Base-by-base conservation (phyloP, 1,140 invertebrate species). In the Ostrea edulis region DNA sequence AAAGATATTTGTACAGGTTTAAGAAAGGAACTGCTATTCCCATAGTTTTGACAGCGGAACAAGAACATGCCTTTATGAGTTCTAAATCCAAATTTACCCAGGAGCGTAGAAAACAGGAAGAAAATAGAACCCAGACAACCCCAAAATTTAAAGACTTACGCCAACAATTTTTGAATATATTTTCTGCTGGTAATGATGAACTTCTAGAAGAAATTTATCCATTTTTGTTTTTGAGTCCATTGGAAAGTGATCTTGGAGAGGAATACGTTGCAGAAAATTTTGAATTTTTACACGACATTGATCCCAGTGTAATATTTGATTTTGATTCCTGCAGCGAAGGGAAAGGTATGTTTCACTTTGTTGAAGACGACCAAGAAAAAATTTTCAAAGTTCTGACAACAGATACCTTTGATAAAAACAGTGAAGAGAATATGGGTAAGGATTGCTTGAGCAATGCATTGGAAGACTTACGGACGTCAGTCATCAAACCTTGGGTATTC, bases 401-500 rank as follows among this genome's bases (percentile, higher is more conserved):
- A 11, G 91, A 91, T 65, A 85, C 90, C 54, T 92, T 92, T 90
- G 90, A 90, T 85, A 68, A 52, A 86, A 52, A 77, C 22, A 82
- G 84, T 86, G 88, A 77, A 29, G 62, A 81, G 58, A 86, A 68
- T 52, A n/a, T 55, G 54, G 54, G 82, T 11, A 62, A 84, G 53
- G 90, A 90, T 22, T 52, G 51, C 0, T 54, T 52, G 25, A 89
- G 58, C 20, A 82, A 88, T 51, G 25, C 88, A 12, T 62, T 87
- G 52, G 88, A 91, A 17, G 89, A 91, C 53, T 29, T 92, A 14
- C 52, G 25, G 62, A 77, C 85, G 8, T 89, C 89, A 14, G 62
- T 85, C 11, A 22, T 89, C 14, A 88, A 84, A 77, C 87, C 89
- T 8, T 92, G 92, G 92, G 71, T 92, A 8, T 92, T 92, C 86